Evolutionary conservation across 2,113 vertebrate species (phyloP).

Genomic region (Neodontobutis hainanensis): DNA sequence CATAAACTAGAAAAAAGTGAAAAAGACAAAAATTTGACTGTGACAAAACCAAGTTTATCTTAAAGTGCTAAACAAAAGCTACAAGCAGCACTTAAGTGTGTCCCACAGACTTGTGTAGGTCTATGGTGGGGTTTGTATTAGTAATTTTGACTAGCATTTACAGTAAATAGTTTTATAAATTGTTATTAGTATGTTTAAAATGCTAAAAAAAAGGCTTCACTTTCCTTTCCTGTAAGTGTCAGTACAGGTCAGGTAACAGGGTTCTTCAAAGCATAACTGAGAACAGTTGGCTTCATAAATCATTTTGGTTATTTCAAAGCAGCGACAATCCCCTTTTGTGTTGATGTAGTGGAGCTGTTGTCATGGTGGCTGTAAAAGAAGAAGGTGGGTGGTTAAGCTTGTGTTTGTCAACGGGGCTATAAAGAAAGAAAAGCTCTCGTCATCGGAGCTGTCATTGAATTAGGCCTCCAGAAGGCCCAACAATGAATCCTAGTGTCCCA

Average conservation of each 20-base stretch:
- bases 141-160: no score
- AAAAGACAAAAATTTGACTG: no score
- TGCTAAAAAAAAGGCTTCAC: background rate
- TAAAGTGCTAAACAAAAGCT: no score
- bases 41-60: no score
- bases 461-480: conserved; percentile 33
- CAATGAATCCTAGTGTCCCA: conserved; percentile 52
- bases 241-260: background rate
- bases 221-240: background rate
- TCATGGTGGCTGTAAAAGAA: conserved; percentile 10
- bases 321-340: background rate
- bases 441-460: conserved; percentile 39
- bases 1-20: no score
- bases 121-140: no score
- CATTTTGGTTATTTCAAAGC: background rate
- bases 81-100: no score
- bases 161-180: no score
- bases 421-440: conserved; percentile 29
- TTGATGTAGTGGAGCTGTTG: background rate
- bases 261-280: background rate
- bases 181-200: background rate
- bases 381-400: conserved; percentile 20
- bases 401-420: conserved; percentile 36
- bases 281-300: background rate
- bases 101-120: no score